Percentiles rank a stretch among this genome's conserved stretches.
phyloP scores from a whole-genome alignment of 2,888 invertebrate genomes.

The Agrotis clavis region DNA sequence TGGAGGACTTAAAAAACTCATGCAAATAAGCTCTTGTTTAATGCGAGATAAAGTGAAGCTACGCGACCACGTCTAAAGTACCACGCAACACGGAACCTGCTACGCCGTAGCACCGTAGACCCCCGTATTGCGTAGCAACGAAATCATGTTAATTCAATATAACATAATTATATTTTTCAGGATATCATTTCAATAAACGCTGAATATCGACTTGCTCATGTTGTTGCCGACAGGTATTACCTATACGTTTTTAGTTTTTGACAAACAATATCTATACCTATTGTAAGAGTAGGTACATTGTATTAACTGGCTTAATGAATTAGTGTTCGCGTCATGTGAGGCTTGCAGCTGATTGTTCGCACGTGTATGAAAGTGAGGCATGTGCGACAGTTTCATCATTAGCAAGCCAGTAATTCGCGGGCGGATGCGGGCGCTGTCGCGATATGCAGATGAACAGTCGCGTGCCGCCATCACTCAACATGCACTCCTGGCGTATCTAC shows the following conservation, averaged over 20 bases:
- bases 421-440: slow-evolving; percentile 69
- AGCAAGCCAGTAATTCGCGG: slow-evolving; percentile 40
- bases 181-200: neutral
- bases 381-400: slow-evolving; percentile 33
- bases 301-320: neutral
- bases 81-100: slow-evolving; percentile 53
- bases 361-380: slow-evolving; percentile 11
- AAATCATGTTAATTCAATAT: neutral
- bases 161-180: slow-evolving; percentile 18
- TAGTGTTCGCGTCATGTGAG: neutral
- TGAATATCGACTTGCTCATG: too few species aligned
- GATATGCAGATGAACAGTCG: slow-evolving; percentile 67
- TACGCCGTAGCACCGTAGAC: slow-evolving; percentile 65
- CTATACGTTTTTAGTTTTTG: too few species aligned
- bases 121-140: slow-evolving; percentile 21
- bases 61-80: slow-evolving; percentile 53
- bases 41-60: slow-evolving; percentile 55
- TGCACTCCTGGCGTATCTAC: neutral
- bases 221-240: too few species aligned
- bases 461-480: slow-evolving; percentile 9
- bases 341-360: neutral
- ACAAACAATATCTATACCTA: too few species aligned
- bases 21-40: slow-evolving; percentile 68
- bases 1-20: slow-evolving; percentile 45
- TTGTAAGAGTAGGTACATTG: too few species aligned